Conservation (phyloP, 2,113 vertebrate species). For the Crypturellus undulatus region DNA sequence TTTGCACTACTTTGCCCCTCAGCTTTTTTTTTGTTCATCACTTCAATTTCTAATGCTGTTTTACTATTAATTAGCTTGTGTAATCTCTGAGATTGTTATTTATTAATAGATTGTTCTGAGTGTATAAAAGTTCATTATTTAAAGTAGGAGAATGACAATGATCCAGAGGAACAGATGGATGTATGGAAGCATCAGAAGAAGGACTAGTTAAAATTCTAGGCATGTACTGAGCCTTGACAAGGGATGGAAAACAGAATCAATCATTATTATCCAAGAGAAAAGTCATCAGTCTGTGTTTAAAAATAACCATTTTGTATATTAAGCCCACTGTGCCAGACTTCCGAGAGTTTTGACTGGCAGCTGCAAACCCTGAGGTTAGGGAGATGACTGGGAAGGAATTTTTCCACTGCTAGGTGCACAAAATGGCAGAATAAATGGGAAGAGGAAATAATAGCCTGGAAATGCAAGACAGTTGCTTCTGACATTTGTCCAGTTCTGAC, state of each 20-base stretch:
- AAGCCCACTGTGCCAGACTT: neutral
- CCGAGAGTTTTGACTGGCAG: constrained; percentile 26
- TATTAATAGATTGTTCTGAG: constrained; percentile 71
- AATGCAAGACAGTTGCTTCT: neutral
- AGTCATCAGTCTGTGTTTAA: constrained; percentile 52
- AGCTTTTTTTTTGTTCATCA: neutral
- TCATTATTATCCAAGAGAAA: constrained; percentile 59
- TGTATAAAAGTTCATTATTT: constrained; percentile 62
- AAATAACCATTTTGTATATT: constrained; percentile 44
- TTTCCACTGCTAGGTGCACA: neutral
- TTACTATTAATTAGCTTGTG: constrained; percentile 58
- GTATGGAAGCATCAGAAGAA: constrained; percentile 21
- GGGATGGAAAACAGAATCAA: constrained; percentile 69
- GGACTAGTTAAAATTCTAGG: constrained; percentile 64
- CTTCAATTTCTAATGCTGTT: neutral
- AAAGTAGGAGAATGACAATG: constrained; percentile 50
- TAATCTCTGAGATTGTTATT: constrained; percentile 64
- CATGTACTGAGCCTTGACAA: constrained; percentile 55
- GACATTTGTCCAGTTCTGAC: neutral
- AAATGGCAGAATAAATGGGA: neutral
- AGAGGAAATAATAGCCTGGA: neutral
- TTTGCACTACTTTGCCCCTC: neutral
- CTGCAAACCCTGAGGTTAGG: neutral
- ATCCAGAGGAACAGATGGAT: constrained; percentile 64
- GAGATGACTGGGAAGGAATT: neutral